Evolutionary conservation across 2,888 invertebrate species (phyloP).

Genomic region (Chymomyza procnemis): DNA sequence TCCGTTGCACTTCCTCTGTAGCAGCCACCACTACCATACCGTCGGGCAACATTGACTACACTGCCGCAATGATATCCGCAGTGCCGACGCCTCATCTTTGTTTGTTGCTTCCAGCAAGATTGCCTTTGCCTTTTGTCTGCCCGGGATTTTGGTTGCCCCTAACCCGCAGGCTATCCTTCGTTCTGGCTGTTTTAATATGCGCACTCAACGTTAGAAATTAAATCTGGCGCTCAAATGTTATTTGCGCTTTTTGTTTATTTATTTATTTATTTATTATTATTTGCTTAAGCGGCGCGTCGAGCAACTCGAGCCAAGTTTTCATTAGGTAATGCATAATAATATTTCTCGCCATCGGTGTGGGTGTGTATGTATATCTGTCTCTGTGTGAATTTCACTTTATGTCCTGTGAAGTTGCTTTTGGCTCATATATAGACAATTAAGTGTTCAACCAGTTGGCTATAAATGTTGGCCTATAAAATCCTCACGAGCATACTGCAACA

Average conservation of each 20-base stretch:
- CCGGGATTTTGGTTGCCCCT: conserved; percentile 21
- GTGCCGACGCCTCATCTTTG: conserved; percentile 57
- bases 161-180: conserved; percentile 14
- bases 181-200: conserved; percentile 67
- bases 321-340: conserved; percentile 73
- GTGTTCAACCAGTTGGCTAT: not conserved
- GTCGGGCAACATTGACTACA: conserved; percentile 14
- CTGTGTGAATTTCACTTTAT: conserved; percentile 57
- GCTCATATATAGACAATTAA: not conserved
- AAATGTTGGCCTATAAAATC: not conserved
- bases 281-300: conserved; percentile 51
- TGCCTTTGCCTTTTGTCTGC: conserved; percentile 41
- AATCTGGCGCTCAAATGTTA: conserved; percentile 76
- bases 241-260: conserved; percentile 74
- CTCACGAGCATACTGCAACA: not conserved
- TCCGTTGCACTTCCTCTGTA: conserved; percentile 58
- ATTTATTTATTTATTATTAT: conserved; percentile 70
- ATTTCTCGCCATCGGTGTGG: conserved; percentile 4
- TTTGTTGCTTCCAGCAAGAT: conserved; percentile 58
- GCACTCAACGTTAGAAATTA: conserved; percentile 75
- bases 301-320: conserved; percentile 52
- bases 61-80: conserved; percentile 53
- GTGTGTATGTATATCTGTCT: conserved; percentile 6
- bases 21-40: conserved; percentile 14
- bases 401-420: conserved; percentile 18